Conservation (phyloP, 2,888 invertebrate genomes). For the Rhagonycha lutea region DNA sequence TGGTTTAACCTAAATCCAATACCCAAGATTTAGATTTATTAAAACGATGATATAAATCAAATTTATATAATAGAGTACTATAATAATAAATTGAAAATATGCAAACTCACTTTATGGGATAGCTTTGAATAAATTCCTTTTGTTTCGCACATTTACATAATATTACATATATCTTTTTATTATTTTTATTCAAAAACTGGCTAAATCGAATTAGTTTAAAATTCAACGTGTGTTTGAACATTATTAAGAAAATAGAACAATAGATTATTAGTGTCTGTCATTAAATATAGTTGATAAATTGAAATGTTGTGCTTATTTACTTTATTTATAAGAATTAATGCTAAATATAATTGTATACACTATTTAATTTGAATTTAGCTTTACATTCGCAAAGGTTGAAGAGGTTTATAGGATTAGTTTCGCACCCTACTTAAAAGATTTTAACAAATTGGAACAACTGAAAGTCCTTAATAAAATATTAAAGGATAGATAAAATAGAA, state of each 20-base stretch:
- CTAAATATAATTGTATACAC: background rate
- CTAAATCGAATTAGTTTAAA: background rate
- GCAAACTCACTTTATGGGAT: background rate
- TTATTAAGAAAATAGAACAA: background rate
- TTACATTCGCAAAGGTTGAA: background rate
- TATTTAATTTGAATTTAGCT: background rate
- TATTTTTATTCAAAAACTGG: background rate
- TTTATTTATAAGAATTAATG: background rate
- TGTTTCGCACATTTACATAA: background rate
- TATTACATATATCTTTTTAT: background rate
- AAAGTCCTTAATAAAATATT: background rate
- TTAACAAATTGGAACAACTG: background rate
- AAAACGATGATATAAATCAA: background rate
- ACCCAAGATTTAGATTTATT: constrained; percentile 20
- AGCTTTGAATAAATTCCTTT: background rate
- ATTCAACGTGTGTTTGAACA: background rate
- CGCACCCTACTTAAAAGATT: background rate
- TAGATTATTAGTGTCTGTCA: background rate
- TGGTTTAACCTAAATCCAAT: constrained; percentile 18
- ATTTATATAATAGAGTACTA: background rate
- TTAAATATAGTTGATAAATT: background rate
- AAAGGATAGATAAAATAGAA: background rate
- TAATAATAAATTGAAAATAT: background rate
- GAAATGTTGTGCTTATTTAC: background rate
- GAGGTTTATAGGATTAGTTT: background rate